These are phyloP conservation scores for Tyto alba DNA, from an alignment of 2,113 vertebrate species.

Conservation along the genomic window DNA sequence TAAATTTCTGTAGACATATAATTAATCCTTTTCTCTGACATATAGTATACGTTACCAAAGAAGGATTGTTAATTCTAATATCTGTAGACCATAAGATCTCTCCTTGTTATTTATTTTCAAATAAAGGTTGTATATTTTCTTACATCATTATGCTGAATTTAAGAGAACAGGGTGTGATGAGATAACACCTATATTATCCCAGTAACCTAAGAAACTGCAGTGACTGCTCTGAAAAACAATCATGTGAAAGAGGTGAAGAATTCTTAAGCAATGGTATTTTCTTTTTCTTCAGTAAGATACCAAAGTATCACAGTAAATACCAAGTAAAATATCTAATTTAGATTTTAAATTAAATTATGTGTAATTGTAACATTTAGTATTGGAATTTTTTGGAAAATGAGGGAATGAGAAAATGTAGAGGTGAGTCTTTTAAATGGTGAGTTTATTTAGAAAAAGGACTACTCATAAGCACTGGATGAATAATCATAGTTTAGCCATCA, in stretches of 20 bases:
- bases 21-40: not conserved
- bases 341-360: not conserved
- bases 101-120: not conserved
- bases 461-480: not conserved
- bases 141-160: not conserved
- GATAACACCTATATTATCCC: not conserved
- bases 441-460: not conserved
- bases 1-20: not conserved
- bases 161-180: not conserved
- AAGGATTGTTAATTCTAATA: not conserved
- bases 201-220: not conserved
- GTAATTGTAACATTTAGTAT: not conserved
- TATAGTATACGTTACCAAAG: not conserved
- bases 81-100: not conserved
- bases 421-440: not conserved
- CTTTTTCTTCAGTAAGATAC: not conserved
- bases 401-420: not conserved
- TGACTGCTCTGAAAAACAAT: not conserved
- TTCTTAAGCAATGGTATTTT: not conserved
- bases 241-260: not conserved
- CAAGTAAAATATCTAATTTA: not conserved
- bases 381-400: not conserved
- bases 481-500: not conserved
- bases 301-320: not conserved
- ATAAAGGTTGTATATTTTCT: not conserved